phyloP scores from a whole-genome alignment of 2,113 vertebrate species.

The Nothoprocta pentlandii region DNA sequence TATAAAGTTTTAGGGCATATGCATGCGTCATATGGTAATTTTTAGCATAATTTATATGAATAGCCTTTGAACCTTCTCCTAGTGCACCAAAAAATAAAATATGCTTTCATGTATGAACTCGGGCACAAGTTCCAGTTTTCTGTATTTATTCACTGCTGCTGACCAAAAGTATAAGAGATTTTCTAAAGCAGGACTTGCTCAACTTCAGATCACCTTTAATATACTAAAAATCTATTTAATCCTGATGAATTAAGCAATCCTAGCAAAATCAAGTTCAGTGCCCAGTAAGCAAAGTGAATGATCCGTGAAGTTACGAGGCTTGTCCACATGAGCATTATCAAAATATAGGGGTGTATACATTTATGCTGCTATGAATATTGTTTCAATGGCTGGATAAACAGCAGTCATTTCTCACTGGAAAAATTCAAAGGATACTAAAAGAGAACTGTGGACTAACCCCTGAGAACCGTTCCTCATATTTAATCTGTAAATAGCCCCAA shows the following conservation, averaged over 20 bases:
- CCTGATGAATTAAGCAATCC: slow-evolving; percentile 53
- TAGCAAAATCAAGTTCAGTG: slow-evolving; percentile 51
- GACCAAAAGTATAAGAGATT: slow-evolving; percentile 14
- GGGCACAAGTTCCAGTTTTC: slow-evolving; percentile 39
- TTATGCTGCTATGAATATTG: slow-evolving; percentile 35
- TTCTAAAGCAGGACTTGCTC: background rate
- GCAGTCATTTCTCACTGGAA: slow-evolving; percentile 39
- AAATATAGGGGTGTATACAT: slow-evolving; percentile 27
- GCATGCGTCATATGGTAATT: background rate
- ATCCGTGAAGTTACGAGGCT: slow-evolving; percentile 19
- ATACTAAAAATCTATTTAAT: slow-evolving; percentile 47
- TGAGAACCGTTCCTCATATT: slow-evolving; percentile 14
- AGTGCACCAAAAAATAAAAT: background rate
- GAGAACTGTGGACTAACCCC: slow-evolving; percentile 15
- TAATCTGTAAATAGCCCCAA: slow-evolving; percentile 9
- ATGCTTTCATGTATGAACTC: background rate
- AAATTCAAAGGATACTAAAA: slow-evolving; percentile 51
- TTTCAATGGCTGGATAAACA: background rate
- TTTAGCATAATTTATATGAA: background rate
- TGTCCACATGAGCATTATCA: slow-evolving; percentile 14
- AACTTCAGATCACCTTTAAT: slow-evolving; percentile 21
- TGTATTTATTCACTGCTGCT: background rate
- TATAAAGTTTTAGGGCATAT: background rate
- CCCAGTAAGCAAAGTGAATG: slow-evolving; percentile 32
- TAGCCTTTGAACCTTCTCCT: background rate